Percentiles rank a stretch among this genome's conserved stretches.
Evolutionary conservation across 2,888 invertebrate genomes (phyloP).

Genomic region (Drosophila trichaetosa): DNA sequence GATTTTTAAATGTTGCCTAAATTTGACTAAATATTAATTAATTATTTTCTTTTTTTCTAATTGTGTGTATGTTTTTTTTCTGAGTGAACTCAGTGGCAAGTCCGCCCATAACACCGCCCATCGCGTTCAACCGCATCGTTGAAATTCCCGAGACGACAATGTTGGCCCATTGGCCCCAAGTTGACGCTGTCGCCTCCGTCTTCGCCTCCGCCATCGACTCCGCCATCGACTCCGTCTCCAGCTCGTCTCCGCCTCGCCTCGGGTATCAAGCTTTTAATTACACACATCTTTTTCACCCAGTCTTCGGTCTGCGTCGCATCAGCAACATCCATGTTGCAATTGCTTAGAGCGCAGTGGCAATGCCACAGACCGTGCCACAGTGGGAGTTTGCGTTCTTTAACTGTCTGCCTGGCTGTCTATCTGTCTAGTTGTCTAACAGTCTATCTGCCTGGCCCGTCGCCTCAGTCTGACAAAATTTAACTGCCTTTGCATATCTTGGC

Average conservation of each 20-base stretch:
- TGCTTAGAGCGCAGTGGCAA: constrained; percentile 32
- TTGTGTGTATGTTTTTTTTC: neutral
- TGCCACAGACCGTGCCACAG: constrained; percentile 8
- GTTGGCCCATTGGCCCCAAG: constrained; percentile 54
- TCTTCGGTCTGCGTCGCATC: neutral
- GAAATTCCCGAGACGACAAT: constrained; percentile 59
- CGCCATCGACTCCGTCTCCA: neutral
- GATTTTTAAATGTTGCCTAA: neutral
- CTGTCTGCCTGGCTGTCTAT: constrained; percentile 4
- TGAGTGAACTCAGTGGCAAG: constrained; percentile 7
- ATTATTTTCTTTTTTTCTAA: neutral
- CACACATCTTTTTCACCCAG: constrained; percentile 41
- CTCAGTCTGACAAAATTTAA: constrained; percentile 36
- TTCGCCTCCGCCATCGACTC: constrained; percentile 24
- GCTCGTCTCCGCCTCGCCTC: constrained; percentile 23
- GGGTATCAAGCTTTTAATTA: constrained; percentile 74
- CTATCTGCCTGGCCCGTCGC: constrained; percentile 3
- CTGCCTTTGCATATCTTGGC: constrained; percentile 36
- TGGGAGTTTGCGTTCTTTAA: constrained; percentile 6
- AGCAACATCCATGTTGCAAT: constrained; percentile 16
- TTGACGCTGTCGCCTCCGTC: constrained; percentile 38
- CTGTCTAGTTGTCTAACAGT: neutral
- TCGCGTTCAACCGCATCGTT: neutral
- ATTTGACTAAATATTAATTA: neutral
- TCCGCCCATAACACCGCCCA: constrained; percentile 21